Evolutionary conservation across 2,888 invertebrate species (phyloP).

Genomic region (Laspeyria flexula): DNA sequence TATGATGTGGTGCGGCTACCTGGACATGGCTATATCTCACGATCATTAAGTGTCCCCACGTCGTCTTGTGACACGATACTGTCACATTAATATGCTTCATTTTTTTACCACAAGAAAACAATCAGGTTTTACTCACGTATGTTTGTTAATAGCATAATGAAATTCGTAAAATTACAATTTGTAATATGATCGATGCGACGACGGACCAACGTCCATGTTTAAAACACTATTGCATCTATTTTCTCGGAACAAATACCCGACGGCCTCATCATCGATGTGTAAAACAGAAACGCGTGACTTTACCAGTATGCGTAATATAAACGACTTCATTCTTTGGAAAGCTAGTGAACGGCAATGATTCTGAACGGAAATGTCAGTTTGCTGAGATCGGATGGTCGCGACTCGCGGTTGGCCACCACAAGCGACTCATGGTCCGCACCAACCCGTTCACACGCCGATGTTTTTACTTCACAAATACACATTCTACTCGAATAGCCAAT

Average conservation of each 20-base stretch:
- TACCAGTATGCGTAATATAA: constrained; percentile 48
- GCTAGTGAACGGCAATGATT: constrained; percentile 58
- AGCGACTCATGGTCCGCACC: constrained; percentile 21
- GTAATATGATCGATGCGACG: constrained; percentile 41
- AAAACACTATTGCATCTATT: constrained; percentile 45
- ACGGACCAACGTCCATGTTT: constrained; percentile 32
- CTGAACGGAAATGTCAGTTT: constrained; percentile 77
- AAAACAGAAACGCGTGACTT: constrained; percentile 54
- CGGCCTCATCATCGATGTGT: constrained; percentile 46
- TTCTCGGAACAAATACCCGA: constrained; percentile 65
- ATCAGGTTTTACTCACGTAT: constrained; percentile 12
- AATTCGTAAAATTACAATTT: constrained; percentile 47
- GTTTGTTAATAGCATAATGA: constrained; percentile 30
- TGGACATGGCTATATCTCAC: constrained; percentile 57
- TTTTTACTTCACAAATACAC: constrained; percentile 58
- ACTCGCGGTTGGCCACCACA: constrained; percentile 46
- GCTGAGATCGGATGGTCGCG: constrained; percentile 60
- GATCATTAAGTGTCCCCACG: constrained; percentile 52
- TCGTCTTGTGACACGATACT: constrained; percentile 39
- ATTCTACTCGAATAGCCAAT: constrained; percentile 63
- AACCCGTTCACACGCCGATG: constrained; percentile 68
- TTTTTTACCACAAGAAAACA: constrained; percentile 23
- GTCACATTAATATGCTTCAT: constrained; percentile 22
- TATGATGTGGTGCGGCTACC: constrained; percentile 57
- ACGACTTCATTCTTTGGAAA: constrained; percentile 53